Evolutionary conservation across 2,888 invertebrate species (phyloP), one percentile per base, ranked within the genome.

Genomic region (Apotomis capreana): DNA sequence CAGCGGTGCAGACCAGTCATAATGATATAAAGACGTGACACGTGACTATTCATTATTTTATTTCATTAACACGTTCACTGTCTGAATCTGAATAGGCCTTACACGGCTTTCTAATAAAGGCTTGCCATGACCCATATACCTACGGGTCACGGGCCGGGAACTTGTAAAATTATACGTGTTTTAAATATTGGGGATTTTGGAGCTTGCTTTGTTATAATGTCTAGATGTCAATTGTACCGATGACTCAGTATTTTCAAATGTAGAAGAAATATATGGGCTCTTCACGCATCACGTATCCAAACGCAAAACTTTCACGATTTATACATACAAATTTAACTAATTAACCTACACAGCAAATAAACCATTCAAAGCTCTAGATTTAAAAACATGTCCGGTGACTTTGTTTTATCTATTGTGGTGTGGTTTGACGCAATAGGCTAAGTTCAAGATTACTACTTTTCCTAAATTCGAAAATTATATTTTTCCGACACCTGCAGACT

Each of bases 321-420:
- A 65, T 46, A 57, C 55, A 55, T 54, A 55, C n/a, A 46, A 57
- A n/a, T 57, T 65, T 65, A 57, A 10, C 26, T 65, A 57, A 6
- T 55, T 64, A 46, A 26, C 46, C 55, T 70, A 60, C 12, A 37
- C 46, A 60, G 64, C 37, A 64, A 63, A 58, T 13, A 8, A 44
- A 51, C 49, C 3, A 46, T 62, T 61, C 59, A 5, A 49, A 70
- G 54, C 60, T 5, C 15, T 55, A 55, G 0, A 46, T 52, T 54
- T 46, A 71, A 15, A 61, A 15, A 61, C 61, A 67, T 55, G 61
- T 67, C 51, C 49, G 12, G 67, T 51, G 15, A 57, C 71, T 71
- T 71, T 68, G 71, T 68, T 51, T 65, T 46, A 9, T 26, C 55
- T 62, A 62, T 57, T 51, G 71, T 57, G 52, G 46, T 70, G 60